Base-by-base conservation (phyloP, 2,888 invertebrate species). In the Teinopalpus imperialis region DNA sequence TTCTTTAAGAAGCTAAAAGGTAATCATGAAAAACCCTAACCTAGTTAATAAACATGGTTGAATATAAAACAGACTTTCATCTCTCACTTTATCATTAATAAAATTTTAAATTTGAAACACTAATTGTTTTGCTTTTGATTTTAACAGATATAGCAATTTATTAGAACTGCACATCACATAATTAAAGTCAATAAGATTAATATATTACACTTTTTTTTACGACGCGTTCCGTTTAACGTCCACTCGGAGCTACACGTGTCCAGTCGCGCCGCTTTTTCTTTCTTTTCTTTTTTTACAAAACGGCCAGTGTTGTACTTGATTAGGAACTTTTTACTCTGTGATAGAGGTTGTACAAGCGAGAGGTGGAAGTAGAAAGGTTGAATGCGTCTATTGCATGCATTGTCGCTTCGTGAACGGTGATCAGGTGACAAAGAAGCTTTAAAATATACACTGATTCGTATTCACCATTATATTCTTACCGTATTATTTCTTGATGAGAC, bases 401-500 rank as follows among this genome's bases (percentile, higher is more conserved):
- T 81, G 80, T 83, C 60, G 62, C 63, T 62, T 61, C 68, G 69
- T 67, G 71, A 74, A 73, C 67, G 70, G 72, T 70, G 74, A 82
- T 82, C 82, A 77, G 76, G 63, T 70, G 64, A 82, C 82, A 83
- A 81, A 82, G 81, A 73, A 60, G 66, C 69, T 78, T 77, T 74
- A 81, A 83, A 81, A 81, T 80, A 69, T 74, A 73, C 70, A 71
- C 55, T 70, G 63, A 69, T 69, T 66, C 44, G 66, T 72, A 56
- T 41, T 42, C 61, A 9, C 56, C 14, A 36, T 37, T 9, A 4
- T 20, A 3, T 36, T 20, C 4, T 24, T 13, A 6, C 45, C 0
- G 3, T n/a, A 3, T 1, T 7, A 13, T 21, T 7, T 8, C 3
- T n/a, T 6, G 29, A 41, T 23, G 13, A 14, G 4, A 6, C 1